Percentiles rank a stretch among this genome's conserved stretches.
These are phyloP conservation scores for Antechinus stuartii DNA, from an alignment of 2,113 vertebrate species.

Conservation along the genomic window DNA sequence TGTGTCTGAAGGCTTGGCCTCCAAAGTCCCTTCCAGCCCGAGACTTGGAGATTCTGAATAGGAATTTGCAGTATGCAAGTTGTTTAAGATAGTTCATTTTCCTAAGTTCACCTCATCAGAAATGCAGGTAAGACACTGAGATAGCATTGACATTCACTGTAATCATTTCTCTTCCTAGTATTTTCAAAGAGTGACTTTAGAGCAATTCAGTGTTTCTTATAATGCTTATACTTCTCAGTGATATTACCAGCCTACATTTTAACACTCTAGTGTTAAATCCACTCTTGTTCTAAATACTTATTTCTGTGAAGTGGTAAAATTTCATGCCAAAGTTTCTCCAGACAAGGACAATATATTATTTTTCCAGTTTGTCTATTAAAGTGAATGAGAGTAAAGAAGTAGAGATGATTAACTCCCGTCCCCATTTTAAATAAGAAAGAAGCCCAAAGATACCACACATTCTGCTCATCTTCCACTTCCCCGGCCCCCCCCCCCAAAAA, in stretches of 20 bases:
- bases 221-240: background rate
- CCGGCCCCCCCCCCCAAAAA: too few species aligned
- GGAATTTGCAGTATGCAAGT: background rate
- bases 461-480: too few species aligned
- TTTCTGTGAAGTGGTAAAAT: conserved; percentile 12
- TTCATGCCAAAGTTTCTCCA: background rate
- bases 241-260: conserved; percentile 9
- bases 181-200: background rate
- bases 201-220: background rate
- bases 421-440: background rate
- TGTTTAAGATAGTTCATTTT: background rate
- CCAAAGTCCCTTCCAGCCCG: background rate
- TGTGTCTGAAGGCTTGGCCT: background rate
- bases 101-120: background rate
- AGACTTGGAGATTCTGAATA: background rate
- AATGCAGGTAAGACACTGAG: background rate
- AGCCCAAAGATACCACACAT: background rate
- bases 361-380: background rate
- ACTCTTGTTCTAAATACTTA: background rate
- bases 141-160: background rate
- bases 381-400: background rate
- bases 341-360: background rate
- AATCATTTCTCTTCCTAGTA: background rate
- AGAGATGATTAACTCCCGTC: background rate
- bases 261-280: background rate